Percentiles rank a stretch among this genome's conserved stretches.
These are phyloP conservation scores for Montipora cactus DNA, from an alignment of 64 coral and sea anemone species.

Conservation along the genomic window DNA sequence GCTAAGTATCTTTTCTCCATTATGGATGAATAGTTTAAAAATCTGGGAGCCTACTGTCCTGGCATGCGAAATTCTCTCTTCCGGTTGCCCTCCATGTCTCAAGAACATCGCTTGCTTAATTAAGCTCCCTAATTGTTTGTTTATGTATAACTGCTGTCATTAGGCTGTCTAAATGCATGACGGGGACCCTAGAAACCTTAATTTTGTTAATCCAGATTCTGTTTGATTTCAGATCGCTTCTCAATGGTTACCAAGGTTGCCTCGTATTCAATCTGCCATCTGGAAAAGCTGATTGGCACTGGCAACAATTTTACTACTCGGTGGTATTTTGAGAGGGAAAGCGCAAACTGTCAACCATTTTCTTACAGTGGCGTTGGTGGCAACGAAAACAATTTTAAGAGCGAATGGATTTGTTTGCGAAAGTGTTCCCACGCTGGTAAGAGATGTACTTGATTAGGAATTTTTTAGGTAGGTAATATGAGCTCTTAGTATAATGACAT, in stretches of 20 bases:
- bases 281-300: conserved; percentile 64
- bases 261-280: conserved; percentile 51
- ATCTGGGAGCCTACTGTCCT: no score
- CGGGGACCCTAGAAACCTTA: no score
- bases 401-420: conserved; percentile 57
- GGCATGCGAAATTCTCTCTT: no score
- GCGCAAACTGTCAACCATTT: conserved; percentile 70
- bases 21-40: no score
- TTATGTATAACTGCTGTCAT: no score
- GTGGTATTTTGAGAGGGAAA: conserved; percentile 72
- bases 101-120: no score
- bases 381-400: conserved; percentile 89
- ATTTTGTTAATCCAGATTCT: background rate
- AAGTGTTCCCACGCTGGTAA: conserved; percentile 83
- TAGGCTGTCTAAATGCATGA: no score
- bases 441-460: background rate
- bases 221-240: conserved; percentile 42
- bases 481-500: no score
- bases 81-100: no score
- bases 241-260: conserved; percentile 31
- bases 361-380: conserved; percentile 74
- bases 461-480: background rate
- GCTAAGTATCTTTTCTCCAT: no score
- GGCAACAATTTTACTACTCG: conserved; percentile 36
- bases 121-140: no score